Evolutionary conservation across 1,140 invertebrate genomes (phyloP), one percentile per base, ranked within the genome.

Genomic region (Drosophila sproati): DNA sequence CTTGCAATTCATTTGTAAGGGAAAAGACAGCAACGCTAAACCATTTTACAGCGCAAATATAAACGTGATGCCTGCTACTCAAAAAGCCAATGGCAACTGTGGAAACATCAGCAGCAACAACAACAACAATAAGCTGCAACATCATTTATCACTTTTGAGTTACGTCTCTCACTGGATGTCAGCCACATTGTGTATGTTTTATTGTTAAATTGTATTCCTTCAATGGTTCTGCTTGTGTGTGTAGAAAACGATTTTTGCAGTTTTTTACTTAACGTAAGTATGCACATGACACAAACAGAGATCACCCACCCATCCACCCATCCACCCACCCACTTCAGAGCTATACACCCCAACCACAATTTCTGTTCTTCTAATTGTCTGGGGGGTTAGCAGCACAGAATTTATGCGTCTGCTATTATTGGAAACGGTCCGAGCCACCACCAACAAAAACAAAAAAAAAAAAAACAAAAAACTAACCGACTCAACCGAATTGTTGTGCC

Each of bases 81-180:
- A 81, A 86, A 86, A 73, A 87, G 83, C 52, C 79, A 88, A 88
- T 88, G 83, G 39, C 20, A 20, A 20, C 20, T 20, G 20, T 20
- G 20, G 20, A 20, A 20, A 20, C 20, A 20, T 20, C 2, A 39
- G 10, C 81, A 86, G 52, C 62, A 70, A 73, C 68, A 79, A 39
- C 81, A 86, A 56, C 62, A 70, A 73, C 68, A 79, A 74, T 3
- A 39, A 39, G 7, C 6, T 8, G 76, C 54, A 76, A 87, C 85
- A 88, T 89, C 83, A 88, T 88, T 88, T 88, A 88, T 88, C 83
- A 88, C 83, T 88, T 80, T 66, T 74, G 67, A 70, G 64, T 60
- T 47, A 56, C 80, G 69, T 77, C 62, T 62, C 78, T 60, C 47
- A 51, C 37, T 54, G 59, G 61, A 71, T 70, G 83, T 83, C 83